A percentile compares a stretch with the other conserved stretches of the same genome.
Conservation (phyloP, 2,888 invertebrate species). For the Calameuta pallipes region DNA sequence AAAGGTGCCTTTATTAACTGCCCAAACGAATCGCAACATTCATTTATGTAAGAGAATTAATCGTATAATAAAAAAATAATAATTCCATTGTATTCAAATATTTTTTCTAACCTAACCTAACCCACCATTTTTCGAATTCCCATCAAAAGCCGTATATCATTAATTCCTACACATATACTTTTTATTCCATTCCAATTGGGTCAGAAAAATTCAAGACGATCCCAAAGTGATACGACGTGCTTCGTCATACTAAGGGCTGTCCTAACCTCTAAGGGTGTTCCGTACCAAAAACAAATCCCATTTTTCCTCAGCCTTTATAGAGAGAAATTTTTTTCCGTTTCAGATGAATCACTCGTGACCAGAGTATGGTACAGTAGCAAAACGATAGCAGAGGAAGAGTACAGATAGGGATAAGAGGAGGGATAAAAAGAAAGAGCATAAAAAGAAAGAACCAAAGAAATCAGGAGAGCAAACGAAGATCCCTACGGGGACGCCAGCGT, state of each 20-base stretch:
- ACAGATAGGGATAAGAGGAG: conserved; percentile 12
- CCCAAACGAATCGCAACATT: background rate
- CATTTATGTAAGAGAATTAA: background rate
- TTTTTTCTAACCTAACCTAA: background rate
- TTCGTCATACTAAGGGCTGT: background rate
- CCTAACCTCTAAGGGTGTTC: background rate
- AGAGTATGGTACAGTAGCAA: conserved; percentile 19
- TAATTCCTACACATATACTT: background rate
- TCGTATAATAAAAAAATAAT: background rate
- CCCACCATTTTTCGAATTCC: background rate
- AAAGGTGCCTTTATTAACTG: background rate
- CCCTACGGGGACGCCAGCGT: conserved; percentile 53
- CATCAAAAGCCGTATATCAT: background rate
- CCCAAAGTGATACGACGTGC: background rate
- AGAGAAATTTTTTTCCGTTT: conserved; percentile 19
- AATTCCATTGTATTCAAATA: background rate
- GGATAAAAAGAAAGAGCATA: conserved; percentile 27
- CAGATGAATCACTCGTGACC: conserved; percentile 21
- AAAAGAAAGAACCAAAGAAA: conserved; percentile 47
- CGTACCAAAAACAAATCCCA: conserved; percentile 24
- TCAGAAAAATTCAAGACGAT: background rate
- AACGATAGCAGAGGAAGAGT: background rate
- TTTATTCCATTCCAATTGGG: background rate
- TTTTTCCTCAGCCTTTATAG: conserved; percentile 21
- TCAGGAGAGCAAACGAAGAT: conserved; percentile 51